Percentiles rank a stretch among this genome's conserved stretches.
phyloP scores from a whole-genome alignment of 2,888 invertebrate genomes.

The Megastigmus dorsalis region DNA sequence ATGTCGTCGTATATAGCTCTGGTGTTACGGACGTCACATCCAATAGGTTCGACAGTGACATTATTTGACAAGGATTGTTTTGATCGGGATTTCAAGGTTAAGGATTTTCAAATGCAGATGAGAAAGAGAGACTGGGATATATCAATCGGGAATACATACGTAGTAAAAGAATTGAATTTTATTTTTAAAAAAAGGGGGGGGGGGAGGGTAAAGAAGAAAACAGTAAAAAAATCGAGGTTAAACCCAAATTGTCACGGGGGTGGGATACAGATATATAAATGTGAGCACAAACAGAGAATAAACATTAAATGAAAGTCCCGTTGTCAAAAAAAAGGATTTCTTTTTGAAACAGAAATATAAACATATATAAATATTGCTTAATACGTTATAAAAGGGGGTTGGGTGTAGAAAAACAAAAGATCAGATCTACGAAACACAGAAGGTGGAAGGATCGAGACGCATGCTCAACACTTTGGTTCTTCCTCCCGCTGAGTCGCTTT shows the following conservation, averaged over 20 bases:
- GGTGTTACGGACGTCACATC: constrained; percentile 41
- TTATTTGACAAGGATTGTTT: not conserved
- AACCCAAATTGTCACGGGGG: too few relatives aligned
- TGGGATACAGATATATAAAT: too few relatives aligned
- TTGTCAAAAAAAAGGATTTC: too few relatives aligned
- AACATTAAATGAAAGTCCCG: too few relatives aligned
- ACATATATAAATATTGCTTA: too few relatives aligned
- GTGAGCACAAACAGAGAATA: too few relatives aligned
- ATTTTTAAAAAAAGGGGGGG: constrained; percentile 3
- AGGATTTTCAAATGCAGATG: not conserved
- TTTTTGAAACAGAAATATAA: too few relatives aligned
- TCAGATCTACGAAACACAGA: not conserved
- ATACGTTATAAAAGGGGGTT: not conserved
- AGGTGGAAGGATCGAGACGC: not conserved
- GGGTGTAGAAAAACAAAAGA: too few relatives aligned
- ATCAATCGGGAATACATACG: not conserved
- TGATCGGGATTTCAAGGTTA: too few relatives aligned
- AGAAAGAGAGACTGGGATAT: not conserved
- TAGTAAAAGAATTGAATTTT: not conserved
- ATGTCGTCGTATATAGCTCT: constrained; percentile 36
- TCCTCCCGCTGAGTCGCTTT: constrained; percentile 12
- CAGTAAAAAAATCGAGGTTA: too few relatives aligned
- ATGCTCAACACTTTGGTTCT: constrained; percentile 14
- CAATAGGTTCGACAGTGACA: constrained; percentile 18
- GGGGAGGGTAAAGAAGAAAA: not conserved